phyloP scores from a whole-genome alignment of 2,113 vertebrate species.

The Agapornis roseicollis region DNA sequence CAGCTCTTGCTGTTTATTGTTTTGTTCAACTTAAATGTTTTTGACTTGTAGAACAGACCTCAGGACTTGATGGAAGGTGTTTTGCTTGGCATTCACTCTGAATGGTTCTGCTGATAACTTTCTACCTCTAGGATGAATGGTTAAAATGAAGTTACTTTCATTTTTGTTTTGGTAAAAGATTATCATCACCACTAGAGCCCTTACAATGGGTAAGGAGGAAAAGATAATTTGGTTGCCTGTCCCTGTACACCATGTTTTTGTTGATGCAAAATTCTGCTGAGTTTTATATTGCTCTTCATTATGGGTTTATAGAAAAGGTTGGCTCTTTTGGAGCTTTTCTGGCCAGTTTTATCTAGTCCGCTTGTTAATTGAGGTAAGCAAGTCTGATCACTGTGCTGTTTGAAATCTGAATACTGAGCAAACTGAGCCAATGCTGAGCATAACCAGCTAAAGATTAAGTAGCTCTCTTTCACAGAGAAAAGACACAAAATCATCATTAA shows the following conservation, averaged over 20 bases:
- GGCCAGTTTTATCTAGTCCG: not conserved
- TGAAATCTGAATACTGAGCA: not conserved
- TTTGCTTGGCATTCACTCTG: not conserved
- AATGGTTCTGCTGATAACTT: not conserved
- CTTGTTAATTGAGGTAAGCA: not conserved
- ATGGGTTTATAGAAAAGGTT: not conserved
- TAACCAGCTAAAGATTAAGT: slow-evolving; percentile 17
- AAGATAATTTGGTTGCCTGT: not conserved
- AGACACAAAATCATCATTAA: slow-evolving; percentile 7
- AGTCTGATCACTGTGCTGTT: not conserved
- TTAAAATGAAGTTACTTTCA: not conserved
- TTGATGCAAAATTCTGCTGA: not conserved
- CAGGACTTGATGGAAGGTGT: not conserved
- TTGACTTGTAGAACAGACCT: not conserved
- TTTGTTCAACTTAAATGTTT: not conserved
- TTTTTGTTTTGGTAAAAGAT: not conserved
- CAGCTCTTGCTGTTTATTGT: not conserved
- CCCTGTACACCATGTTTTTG: not conserved
- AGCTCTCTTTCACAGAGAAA: slow-evolving; percentile 9
- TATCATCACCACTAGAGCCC: not conserved
- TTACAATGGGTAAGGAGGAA: not conserved
- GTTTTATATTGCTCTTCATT: not conserved
- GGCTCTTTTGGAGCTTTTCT: not conserved
- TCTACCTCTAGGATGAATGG: not conserved
- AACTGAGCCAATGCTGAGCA: not conserved